phyloP scores from a whole-genome alignment of 1,140 invertebrate genomes.

The Polypedilum vanderplanki region DNA sequence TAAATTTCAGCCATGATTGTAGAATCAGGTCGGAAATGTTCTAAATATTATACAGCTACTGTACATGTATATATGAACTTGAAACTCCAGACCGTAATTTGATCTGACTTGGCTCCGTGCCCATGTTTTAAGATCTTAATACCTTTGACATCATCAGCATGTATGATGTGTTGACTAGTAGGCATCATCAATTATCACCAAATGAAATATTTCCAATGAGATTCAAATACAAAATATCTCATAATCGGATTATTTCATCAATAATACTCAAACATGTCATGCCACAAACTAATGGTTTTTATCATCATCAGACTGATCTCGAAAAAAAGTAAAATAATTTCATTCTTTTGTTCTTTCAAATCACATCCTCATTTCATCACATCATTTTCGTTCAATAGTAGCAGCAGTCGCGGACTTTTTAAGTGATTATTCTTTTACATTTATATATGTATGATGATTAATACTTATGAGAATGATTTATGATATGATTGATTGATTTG shows the following conservation, averaged over 20 bases:
- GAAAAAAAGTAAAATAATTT: neutral
- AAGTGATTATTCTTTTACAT: neutral
- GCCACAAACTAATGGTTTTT: constrained; percentile 24
- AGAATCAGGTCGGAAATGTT: no score
- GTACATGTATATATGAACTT: neutral
- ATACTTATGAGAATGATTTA: neutral
- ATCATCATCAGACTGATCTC: constrained; percentile 8
- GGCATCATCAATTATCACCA: neutral
- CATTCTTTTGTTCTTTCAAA: constrained; percentile 3
- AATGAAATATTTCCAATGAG: neutral
- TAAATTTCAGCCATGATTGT: neutral
- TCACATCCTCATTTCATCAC: neutral
- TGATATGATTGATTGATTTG: constrained; percentile 19
- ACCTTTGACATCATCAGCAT: no score
- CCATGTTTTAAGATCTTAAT: no score
- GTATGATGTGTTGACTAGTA: no score
- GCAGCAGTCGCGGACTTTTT: neutral
- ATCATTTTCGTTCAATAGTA: neutral
- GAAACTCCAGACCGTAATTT: no score
- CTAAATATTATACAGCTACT: neutral
- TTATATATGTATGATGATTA: neutral
- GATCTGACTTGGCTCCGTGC: no score
- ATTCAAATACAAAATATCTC: constrained; percentile 8
- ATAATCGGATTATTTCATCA: constrained; percentile 29
- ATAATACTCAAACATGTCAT: constrained; percentile 1